A percentile compares a stretch with the other conserved stretches of the same genome.
phyloP scores from a whole-genome alignment of 2,113 vertebrate species.

The Garra rufa region DNA sequence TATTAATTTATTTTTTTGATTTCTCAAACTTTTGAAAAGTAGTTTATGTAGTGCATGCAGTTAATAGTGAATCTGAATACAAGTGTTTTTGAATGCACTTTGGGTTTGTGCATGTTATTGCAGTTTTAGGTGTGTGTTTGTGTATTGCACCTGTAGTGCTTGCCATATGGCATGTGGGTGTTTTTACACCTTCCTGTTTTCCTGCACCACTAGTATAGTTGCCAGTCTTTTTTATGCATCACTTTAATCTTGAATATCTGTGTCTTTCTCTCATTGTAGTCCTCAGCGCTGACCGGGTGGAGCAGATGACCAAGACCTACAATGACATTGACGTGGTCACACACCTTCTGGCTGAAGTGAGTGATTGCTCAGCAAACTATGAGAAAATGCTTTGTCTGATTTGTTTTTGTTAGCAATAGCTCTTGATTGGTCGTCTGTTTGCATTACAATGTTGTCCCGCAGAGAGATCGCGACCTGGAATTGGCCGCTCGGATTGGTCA shows the following conservation, averaged over 20 bases:
- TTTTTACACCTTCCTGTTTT: not conserved
- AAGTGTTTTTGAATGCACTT: not conserved
- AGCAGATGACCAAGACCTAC: constrained; percentile 89
- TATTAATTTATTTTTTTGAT: not conserved
- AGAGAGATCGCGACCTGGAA: constrained; percentile 96
- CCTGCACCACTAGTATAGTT: not conserved
- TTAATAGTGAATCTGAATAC: not conserved
- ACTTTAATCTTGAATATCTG: not conserved
- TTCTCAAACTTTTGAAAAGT: not conserved
- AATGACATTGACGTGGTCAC: constrained; percentile 92
- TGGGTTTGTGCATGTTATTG: constrained; percentile 6
- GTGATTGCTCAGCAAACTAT: not conserved
- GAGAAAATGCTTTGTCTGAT: not conserved
- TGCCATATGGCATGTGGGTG: not conserved
- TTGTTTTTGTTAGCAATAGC: no score
- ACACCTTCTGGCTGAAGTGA: constrained; percentile 92
- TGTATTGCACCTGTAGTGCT: constrained; percentile 18
- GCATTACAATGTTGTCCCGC: constrained; percentile 46
- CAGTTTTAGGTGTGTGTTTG: not conserved
- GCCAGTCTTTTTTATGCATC: not conserved
- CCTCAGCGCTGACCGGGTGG: constrained; percentile 83
- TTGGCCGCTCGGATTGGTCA: constrained; percentile 96
- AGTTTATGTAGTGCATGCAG: not conserved
- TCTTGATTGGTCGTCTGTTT: no score
- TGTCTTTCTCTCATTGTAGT: constrained; percentile 72